These are phyloP conservation scores for Channa argus DNA, from an alignment of 2,113 vertebrate genomes.

Conservation along the genomic window DNA sequence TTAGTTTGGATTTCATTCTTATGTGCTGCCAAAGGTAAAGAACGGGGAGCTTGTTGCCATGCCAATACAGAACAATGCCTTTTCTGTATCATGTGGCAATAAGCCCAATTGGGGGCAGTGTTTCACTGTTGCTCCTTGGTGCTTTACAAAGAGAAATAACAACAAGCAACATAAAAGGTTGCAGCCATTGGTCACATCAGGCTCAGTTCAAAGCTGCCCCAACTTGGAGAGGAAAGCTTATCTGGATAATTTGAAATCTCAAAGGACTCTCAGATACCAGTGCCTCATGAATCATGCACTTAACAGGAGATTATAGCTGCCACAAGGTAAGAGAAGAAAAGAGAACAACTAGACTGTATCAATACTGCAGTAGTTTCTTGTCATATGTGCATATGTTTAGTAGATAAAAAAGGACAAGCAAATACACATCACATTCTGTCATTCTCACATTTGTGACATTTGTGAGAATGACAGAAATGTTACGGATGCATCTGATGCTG, in stretches of 20 bases:
- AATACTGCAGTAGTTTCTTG: slow-evolving; percentile 11
- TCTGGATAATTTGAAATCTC: slow-evolving; percentile 62
- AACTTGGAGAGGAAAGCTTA: slow-evolving; percentile 55
- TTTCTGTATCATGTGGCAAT: not conserved
- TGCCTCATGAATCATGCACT: slow-evolving; percentile 52
- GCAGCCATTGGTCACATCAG: slow-evolving; percentile 54
- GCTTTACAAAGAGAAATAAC: not conserved
- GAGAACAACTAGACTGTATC: slow-evolving; percentile 15
- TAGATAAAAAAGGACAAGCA: slow-evolving; percentile 4
- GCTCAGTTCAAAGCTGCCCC: slow-evolving; percentile 49
- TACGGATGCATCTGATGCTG: not conserved
- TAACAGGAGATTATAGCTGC: slow-evolving; percentile 47
- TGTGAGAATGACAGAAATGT: not conserved
- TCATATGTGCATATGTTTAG: slow-evolving; percentile 21
- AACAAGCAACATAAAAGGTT: slow-evolving; percentile 34
- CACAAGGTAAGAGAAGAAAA: slow-evolving; percentile 32
- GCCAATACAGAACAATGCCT: slow-evolving; percentile 12
- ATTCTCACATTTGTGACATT: too few relatives aligned
- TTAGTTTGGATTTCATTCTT: slow-evolving; percentile 28
- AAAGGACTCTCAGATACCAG: slow-evolving; percentile 51
- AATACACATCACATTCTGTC: not conserved
- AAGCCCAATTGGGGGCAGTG: slow-evolving; percentile 75
- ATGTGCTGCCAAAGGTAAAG: slow-evolving; percentile 10
- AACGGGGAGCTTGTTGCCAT: slow-evolving; percentile 24
- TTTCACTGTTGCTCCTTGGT: slow-evolving; percentile 38